Evolutionary conservation across 1,140 invertebrate species (phyloP).

Genomic region (Drosophila funebris): DNA sequence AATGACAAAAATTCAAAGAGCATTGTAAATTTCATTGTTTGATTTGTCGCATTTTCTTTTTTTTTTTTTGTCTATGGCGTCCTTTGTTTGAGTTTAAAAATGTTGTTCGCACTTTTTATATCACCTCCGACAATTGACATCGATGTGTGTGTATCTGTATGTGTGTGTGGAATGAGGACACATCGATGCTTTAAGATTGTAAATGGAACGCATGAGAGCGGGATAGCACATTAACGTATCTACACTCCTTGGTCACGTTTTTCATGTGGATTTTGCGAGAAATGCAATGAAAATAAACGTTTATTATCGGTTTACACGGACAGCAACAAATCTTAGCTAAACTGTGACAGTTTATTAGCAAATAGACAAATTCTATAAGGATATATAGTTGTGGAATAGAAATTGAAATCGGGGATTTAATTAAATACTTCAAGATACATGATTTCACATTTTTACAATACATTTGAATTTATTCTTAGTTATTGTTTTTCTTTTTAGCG

Average conservation of each 20-base stretch:
- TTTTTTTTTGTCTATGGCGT: conserved; percentile 17
- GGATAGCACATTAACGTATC: conserved; percentile 3
- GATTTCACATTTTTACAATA: too few relatives aligned
- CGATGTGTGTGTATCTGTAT: conserved; percentile 7
- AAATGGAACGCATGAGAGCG: neutral
- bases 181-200: neutral
- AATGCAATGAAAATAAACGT: conserved; percentile 6
- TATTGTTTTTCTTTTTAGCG: too few relatives aligned
- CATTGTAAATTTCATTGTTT: conserved; percentile 60
- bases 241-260: conserved; percentile 8
- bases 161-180: neutral
- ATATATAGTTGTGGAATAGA: too few relatives aligned
- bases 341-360: too few relatives aligned
- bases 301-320: neutral
- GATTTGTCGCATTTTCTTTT: conserved; percentile 15
- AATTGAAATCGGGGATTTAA: too few relatives aligned
- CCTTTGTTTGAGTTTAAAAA: conserved; percentile 66
- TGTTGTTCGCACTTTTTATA: conserved; percentile 63
- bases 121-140: conserved; percentile 69
- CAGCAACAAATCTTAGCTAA: neutral
- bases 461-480: too few relatives aligned
- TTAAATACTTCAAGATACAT: too few relatives aligned
- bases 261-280: conserved; percentile 15
- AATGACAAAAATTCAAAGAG: conserved; percentile 46
- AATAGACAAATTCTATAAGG: too few relatives aligned